Evolutionary conservation across 1,140 invertebrate genomes (phyloP).

Genomic region (Odontomachus brunneus): DNA sequence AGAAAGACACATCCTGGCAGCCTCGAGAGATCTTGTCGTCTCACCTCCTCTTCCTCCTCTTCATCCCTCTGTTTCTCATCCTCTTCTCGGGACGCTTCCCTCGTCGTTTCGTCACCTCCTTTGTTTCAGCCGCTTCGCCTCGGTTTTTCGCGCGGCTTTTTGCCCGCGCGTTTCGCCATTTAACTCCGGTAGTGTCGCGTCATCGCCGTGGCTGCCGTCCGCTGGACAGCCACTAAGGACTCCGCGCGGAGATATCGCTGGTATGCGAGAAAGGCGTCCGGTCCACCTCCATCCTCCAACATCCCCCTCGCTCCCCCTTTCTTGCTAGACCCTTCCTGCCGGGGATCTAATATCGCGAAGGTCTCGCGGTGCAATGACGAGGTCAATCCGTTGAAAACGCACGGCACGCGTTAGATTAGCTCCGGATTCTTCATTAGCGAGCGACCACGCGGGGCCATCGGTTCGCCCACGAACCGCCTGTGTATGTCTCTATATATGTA

Average conservation of each 20-base stretch:
- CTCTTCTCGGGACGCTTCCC: conserved; percentile 22
- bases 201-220: conserved; percentile 77
- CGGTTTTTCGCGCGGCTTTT: conserved; percentile 80
- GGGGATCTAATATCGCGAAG: conserved; percentile 32
- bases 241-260: conserved; percentile 69
- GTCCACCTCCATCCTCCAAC: conserved; percentile 56
- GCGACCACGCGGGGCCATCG: no score
- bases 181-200: conserved; percentile 84
- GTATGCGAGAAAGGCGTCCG: conserved; percentile 68
- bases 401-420: conserved; percentile 17
- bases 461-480: no score
- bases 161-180: conserved; percentile 84
- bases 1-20: neutral
- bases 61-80: conserved; percentile 4
- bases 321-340: conserved; percentile 12
- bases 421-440: neutral
- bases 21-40: conserved; percentile 17
- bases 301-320: conserved; percentile 64
- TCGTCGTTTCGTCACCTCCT: conserved; percentile 81
- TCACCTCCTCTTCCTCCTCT: conserved; percentile 2
- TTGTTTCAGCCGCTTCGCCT: conserved; percentile 83
- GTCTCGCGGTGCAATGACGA: neutral
- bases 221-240: conserved; percentile 65
- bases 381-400: conserved; percentile 1
- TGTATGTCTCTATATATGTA: no score